Conservation (phyloP, 2,797 vertebrate species). For the Podarcis siculus region DNA sequence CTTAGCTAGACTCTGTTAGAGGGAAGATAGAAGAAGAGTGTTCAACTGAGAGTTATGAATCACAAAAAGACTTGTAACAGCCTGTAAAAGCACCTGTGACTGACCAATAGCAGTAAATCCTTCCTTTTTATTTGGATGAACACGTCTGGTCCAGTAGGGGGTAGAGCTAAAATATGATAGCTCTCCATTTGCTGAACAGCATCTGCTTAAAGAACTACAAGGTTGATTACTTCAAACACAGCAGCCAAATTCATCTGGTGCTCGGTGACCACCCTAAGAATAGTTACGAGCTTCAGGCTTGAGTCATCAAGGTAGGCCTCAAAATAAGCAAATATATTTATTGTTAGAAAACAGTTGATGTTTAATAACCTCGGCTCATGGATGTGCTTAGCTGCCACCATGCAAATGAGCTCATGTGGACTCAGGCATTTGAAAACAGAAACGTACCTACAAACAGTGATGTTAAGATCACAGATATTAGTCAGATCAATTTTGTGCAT, state of each 20-base stretch:
- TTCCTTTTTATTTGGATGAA: neutral
- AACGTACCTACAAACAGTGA: neutral
- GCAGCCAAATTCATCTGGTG: slow-evolving; percentile 71
- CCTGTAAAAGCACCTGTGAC: slow-evolving; percentile 26
- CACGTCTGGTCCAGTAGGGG: neutral
- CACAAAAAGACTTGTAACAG: slow-evolving; percentile 39
- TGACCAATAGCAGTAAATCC: slow-evolving; percentile 10
- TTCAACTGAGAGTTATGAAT: slow-evolving; percentile 42
- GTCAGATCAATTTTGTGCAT: neutral
- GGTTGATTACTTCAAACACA: slow-evolving; percentile 56
- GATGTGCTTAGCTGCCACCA: neutral
- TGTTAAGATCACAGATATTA: neutral
- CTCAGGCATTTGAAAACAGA: too few relatives aligned
- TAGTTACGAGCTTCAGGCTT: slow-evolving; percentile 45
- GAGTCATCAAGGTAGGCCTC: slow-evolving; percentile 45
- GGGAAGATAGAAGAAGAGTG: slow-evolving; percentile 30
- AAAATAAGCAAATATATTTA: slow-evolving; percentile 27
- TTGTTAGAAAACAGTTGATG: neutral
- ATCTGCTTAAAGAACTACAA: slow-evolving; percentile 63
- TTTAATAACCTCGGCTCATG: neutral
- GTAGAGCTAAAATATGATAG: slow-evolving; percentile 37
- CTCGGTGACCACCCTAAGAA: slow-evolving; percentile 63
- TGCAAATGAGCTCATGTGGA: neutral
- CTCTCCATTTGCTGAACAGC: slow-evolving; percentile 66
- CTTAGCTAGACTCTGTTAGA: neutral